Evolutionary conservation across 2,888 invertebrate species (phyloP).

Genomic region (Dilophus febrilis): DNA sequence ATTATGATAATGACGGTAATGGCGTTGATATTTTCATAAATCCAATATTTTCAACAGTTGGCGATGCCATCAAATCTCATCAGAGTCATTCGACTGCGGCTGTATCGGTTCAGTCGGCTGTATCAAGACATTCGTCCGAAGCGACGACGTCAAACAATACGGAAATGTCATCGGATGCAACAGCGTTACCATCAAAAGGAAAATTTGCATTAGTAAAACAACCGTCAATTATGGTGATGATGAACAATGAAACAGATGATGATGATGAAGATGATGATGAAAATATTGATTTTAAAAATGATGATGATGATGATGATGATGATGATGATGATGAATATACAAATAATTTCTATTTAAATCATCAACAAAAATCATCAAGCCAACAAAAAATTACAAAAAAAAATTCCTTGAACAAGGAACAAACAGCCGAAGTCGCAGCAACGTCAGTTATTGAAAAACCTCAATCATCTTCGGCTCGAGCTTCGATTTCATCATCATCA

Average conservation of each 20-base stretch:
- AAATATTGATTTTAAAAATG: neutral
- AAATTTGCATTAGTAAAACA: too few species aligned
- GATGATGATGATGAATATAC: constrained; percentile 13
- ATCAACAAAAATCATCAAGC: constrained; percentile 21
- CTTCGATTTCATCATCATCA: neutral
- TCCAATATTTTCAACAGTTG: constrained; percentile 15
- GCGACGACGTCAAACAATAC: neutral
- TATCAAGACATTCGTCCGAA: too few species aligned
- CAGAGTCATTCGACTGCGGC: neutral
- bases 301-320: constrained; percentile 6
- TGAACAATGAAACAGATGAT: neutral
- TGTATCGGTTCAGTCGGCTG: neutral
- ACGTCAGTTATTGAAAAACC: too few species aligned
- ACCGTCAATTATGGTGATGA: constrained; percentile 4
- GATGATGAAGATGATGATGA: constrained; percentile 11
- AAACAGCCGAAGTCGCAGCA: too few species aligned
- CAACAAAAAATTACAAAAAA: constrained; percentile 1
- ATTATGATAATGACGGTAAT: constrained; percentile 4
- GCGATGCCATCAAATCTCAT: constrained; percentile 13
- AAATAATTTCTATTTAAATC: too few species aligned
- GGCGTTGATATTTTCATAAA: constrained; percentile 11
- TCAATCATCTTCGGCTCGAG: neutral
- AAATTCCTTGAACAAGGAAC: too few species aligned
- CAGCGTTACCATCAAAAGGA: too few species aligned
- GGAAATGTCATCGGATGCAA: constrained; percentile 2